Evolutionary conservation across 92 coral and sea anemone genomes (phyloP), one percentile per base, ranked within the genome.

Genomic region (Bergia sp.): DNA sequence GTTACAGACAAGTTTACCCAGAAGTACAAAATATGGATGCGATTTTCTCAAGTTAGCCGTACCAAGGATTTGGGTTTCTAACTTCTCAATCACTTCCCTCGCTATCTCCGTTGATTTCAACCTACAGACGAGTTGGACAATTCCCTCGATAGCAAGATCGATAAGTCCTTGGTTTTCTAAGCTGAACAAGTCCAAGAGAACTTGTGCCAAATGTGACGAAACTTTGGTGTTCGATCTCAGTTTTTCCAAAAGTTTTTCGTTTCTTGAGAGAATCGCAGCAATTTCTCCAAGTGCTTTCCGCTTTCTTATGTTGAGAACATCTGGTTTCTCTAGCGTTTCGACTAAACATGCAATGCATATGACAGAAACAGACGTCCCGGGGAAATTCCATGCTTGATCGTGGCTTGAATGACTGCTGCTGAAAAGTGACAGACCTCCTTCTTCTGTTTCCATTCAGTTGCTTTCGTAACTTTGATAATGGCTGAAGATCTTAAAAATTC

Each of bases 331-430:
- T 20, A 97, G 86, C 3, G 96, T 94, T 91, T 97, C 99, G 3
- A 95, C 96, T 18, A 97, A 83, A 79, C 99, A 97, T 13, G 99
- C 99, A 82, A 95, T 82, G 75, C 99, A 97, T 47, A 93, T 91
- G 29, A 95, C 80, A 23, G 96, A 86, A 53, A 95, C 53, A 29
- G 90, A 87, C 44, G 77, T 73, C 12, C 99, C 98, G 47, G 90
- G 80, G 69, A 89, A 89, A 29, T 92, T 88, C 99, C 99, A 97
- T 74, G 88, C 90, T 49, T 93, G 72, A 71, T 92, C 95, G 86
- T 97, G 99, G 29, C 83, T 90, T 53, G 93, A 44, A 86, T 97
- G 99, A 77, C 92, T 93, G 90, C 92, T 21, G 15, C 98, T 94
- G 85, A 97, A 95, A 79, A 97, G 92, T 18, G 93, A 92, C 66